phyloP scores from a whole-genome alignment of 35 echinoderm and acorn worm genomes.

The Stichopus chloronotus region DNA sequence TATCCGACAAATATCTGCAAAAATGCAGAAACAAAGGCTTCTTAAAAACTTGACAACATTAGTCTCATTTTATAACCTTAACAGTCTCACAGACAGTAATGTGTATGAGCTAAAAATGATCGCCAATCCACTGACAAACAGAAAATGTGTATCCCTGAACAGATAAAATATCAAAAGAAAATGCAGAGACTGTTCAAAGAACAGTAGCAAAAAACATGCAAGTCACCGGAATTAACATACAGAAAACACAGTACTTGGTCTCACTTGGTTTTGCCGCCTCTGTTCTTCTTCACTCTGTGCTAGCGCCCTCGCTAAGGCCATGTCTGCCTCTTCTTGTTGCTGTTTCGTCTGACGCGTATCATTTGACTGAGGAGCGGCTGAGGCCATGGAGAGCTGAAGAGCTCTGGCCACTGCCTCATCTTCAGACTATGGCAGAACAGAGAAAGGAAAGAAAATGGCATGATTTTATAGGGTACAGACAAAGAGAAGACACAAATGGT shows the following conservation, averaged over 20 bases:
- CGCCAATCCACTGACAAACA: no score
- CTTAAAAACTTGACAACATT: no score
- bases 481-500: not conserved
- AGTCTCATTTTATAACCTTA: no score
- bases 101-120: no score
- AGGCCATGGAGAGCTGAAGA: conserved; percentile 84
- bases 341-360: not conserved
- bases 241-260: conserved; percentile 40
- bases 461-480: no score
- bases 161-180: no score
- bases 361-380: conserved; percentile 2
- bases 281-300: conserved; percentile 88
- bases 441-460: not conserved
- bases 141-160: no score
- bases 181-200: no score
- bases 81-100: no score
- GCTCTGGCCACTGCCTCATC: conserved; percentile 98
- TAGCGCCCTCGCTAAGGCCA: conserved; percentile 88
- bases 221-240: not conserved
- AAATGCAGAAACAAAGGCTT: no score
- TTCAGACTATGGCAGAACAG: conserved; percentile 74
- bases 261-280: conserved; percentile 58
- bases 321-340: conserved; percentile 87
- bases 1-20: no score
- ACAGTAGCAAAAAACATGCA: no score